phyloP scores from a whole-genome alignment of 2,797 vertebrate species.

The Decapterus maruadsi region DNA sequence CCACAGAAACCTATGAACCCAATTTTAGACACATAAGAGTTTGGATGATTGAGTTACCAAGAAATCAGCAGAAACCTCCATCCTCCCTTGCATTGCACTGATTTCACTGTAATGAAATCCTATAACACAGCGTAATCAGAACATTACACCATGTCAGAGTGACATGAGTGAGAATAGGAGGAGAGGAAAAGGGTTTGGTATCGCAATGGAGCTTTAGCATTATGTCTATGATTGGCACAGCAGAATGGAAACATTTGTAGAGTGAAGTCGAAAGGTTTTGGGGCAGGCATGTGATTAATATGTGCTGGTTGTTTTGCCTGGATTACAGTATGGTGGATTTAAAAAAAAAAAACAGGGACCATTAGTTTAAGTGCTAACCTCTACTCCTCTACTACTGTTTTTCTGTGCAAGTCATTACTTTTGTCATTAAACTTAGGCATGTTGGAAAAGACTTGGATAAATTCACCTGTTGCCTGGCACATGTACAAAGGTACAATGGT shows the following conservation, averaged over 20 bases:
- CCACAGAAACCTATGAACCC: neutral
- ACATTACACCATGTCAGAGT: slow-evolving; percentile 58
- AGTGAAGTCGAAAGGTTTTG: neutral
- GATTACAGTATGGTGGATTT: neutral
- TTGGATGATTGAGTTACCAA: slow-evolving; percentile 47
- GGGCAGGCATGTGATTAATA: neutral
- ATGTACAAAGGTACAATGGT: too few species aligned
- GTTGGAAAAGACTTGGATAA: too few species aligned
- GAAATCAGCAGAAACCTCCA: slow-evolving; percentile 53
- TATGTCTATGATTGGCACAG: slow-evolving; percentile 17
- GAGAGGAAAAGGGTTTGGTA: neutral
- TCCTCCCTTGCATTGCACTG: slow-evolving; percentile 35
- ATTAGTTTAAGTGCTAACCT: neutral
- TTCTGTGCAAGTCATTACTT: too few species aligned
- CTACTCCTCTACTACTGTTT: too few species aligned
- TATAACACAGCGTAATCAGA: slow-evolving; percentile 64
- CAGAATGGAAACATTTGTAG: slow-evolving; percentile 10
- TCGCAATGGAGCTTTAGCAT: slow-evolving; percentile 27
- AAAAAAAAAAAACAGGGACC: neutral
- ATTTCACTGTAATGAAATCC: slow-evolving; percentile 72
- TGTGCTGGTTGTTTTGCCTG: neutral
- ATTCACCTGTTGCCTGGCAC: too few species aligned
- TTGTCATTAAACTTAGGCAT: too few species aligned
- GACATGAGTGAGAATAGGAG: slow-evolving; percentile 36
- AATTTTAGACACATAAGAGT: slow-evolving; percentile 4